These are phyloP conservation scores for Tringa solitaria DNA, from an alignment of 2,113 vertebrate genomes.

Conservation along the genomic window DNA sequence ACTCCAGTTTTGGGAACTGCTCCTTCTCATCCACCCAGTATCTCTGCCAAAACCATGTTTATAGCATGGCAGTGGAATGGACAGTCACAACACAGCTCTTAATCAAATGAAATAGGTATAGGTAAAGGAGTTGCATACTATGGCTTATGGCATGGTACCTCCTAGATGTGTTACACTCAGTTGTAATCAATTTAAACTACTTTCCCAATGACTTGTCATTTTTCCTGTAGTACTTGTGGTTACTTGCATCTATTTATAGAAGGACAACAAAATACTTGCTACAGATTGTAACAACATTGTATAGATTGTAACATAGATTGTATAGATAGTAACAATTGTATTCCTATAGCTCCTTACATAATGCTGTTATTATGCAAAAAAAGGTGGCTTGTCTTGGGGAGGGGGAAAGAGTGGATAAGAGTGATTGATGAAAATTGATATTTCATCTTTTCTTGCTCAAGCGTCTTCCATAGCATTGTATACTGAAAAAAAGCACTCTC, in stretches of 20 bases:
- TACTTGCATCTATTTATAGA: neutral
- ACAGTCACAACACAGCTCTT: neutral
- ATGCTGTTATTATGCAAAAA: neutral
- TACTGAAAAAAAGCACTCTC: neutral
- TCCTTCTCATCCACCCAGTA: neutral
- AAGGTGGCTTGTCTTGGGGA: neutral
- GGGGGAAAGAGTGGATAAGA: neutral
- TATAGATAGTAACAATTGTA: neutral
- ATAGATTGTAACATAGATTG: no score
- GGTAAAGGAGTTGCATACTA: neutral
- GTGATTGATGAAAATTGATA: neutral
- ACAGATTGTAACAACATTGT: neutral
- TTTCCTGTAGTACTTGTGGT: neutral
- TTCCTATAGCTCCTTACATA: neutral
- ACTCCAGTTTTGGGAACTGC: neutral
- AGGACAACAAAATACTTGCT: neutral
- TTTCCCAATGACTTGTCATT: neutral
- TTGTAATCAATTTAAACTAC: neutral
- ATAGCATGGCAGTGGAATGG: neutral
- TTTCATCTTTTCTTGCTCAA: neutral
- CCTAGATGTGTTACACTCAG: neutral
- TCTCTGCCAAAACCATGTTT: neutral
- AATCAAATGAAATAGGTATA: fast-evolving
- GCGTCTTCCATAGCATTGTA: neutral
- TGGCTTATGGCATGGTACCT: neutral